Conservation (phyloP, 2,113 vertebrate species). For the Argyrosomus japonicus region DNA sequence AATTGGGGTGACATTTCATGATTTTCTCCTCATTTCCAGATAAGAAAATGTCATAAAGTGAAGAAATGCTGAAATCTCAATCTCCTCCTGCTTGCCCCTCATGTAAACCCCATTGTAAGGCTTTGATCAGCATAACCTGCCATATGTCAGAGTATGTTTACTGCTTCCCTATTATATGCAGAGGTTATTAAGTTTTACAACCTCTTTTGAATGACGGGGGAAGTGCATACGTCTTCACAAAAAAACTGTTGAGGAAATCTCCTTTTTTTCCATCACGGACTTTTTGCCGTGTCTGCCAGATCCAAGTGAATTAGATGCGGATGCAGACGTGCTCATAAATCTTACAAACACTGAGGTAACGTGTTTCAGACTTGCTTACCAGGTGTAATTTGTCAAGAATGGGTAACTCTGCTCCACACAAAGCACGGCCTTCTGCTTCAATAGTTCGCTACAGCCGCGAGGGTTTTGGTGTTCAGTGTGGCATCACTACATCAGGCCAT, state of each 20-base stretch:
- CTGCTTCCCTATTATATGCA: slow-evolving; percentile 56
- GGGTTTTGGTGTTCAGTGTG: slow-evolving; percentile 39
- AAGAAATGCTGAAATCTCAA: slow-evolving; percentile 47
- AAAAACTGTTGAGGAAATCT: slow-evolving; percentile 72
- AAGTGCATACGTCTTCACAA: slow-evolving; percentile 75
- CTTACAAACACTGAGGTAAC: slow-evolving; percentile 75
- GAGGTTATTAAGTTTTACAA: slow-evolving; percentile 75
- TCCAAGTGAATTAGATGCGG: slow-evolving; percentile 64
- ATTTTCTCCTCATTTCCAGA: slow-evolving; percentile 2
- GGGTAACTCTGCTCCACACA: slow-evolving; percentile 54
- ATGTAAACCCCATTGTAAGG: slow-evolving; percentile 29
- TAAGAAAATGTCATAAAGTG: slow-evolving; percentile 28
- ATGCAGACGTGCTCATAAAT: slow-evolving; percentile 75
- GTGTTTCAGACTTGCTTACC: slow-evolving; percentile 75
- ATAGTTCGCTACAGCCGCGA: slow-evolving; percentile 6
- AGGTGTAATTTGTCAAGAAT: slow-evolving; percentile 74
- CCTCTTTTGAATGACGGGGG: slow-evolving; percentile 57
- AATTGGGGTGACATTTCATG: slow-evolving; percentile 10
- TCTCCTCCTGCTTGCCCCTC: not conserved
- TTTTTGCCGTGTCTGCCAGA: slow-evolving; percentile 70
- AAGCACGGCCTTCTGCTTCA: slow-evolving; percentile 37
- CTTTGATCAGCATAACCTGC: slow-evolving; percentile 68
- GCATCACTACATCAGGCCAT: slow-evolving; percentile 39
- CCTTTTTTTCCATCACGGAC: slow-evolving; percentile 46
- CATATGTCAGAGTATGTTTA: slow-evolving; percentile 70